Percentiles rank a stretch among this genome's conserved stretches.
Evolutionary conservation across 1,140 invertebrate genomes (phyloP).

Genomic region (Eriocheir sinensis): DNA sequence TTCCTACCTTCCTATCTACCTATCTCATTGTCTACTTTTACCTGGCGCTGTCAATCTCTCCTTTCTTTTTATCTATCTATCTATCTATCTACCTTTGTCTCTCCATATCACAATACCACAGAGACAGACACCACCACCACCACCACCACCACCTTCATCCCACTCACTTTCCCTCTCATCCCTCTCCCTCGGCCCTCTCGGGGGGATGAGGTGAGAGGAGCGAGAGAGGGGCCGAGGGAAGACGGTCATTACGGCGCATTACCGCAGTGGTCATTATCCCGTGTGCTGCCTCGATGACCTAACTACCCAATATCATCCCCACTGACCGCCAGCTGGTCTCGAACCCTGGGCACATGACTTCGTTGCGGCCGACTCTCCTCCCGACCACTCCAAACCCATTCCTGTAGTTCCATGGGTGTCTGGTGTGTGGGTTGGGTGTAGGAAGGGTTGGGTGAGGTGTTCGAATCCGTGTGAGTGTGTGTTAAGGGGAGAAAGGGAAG

Average conservation of each 20-base stretch:
- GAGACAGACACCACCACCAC: neutral
- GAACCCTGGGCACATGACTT: neutral
- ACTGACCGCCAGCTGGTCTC: conserved; percentile 67
- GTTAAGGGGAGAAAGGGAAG: neutral
- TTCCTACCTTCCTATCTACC: too few relatives aligned
- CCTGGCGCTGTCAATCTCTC: too few relatives aligned
- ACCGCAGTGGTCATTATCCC: conserved; percentile 76
- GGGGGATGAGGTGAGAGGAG: neutral
- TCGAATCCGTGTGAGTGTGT: neutral
- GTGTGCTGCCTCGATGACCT: conserved; percentile 70
- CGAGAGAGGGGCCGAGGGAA: neutral
- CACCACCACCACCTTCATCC: conserved; percentile 14
- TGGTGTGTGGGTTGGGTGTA: neutral
- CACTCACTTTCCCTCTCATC: conserved; percentile 6
- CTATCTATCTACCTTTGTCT: too few relatives aligned
- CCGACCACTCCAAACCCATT: neutral
- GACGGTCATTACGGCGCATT: conserved; percentile 72
- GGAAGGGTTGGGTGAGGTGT: neutral
- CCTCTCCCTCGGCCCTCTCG: conserved; percentile 18
- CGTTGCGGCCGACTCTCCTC: neutral
- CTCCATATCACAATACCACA: too few relatives aligned
- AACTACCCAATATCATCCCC: conserved; percentile 63
- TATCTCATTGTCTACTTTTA: too few relatives aligned
- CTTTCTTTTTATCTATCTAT: too few relatives aligned
- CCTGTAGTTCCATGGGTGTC: neutral